phyloP scores from a whole-genome alignment of 1,140 invertebrate species.

The Hyles vespertilio region DNA sequence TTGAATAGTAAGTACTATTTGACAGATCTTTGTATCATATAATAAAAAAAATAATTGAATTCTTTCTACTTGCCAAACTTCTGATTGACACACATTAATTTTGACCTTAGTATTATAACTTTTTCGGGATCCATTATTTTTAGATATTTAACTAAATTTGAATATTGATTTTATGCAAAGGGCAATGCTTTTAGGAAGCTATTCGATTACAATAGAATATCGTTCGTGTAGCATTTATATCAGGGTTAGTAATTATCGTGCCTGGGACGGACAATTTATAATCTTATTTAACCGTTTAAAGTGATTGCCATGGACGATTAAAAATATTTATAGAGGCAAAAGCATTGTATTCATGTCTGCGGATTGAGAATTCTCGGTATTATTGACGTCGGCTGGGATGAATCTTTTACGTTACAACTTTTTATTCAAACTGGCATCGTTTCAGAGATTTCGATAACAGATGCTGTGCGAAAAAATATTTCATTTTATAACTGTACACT shows the following conservation, averaged over 20 bases:
- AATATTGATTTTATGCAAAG: too few species aligned
- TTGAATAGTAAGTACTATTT: slow-evolving; percentile 79
- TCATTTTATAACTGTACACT: too few species aligned
- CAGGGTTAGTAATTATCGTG: too few species aligned
- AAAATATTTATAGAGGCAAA: too few species aligned
- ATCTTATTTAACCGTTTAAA: too few species aligned
- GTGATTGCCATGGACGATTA: too few species aligned
- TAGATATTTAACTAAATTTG: background rate
- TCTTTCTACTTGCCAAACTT: background rate
- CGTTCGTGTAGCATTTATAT: too few species aligned
- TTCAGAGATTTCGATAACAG: slow-evolving; percentile 35
- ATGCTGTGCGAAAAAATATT: slow-evolving; percentile 24
- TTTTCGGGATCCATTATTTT: background rate
- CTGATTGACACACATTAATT: background rate
- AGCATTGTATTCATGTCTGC: too few species aligned
- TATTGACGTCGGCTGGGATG: slow-evolving; percentile 10
- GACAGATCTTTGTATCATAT: too few species aligned
- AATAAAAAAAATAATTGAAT: background rate
- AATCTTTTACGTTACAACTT: slow-evolving; percentile 17
- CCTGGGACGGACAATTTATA: too few species aligned
- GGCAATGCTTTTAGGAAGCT: too few species aligned
- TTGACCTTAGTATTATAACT: background rate
- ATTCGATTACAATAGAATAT: too few species aligned
- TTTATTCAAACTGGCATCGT: slow-evolving; percentile 30
- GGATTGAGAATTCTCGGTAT: slow-evolving; percentile 8